phyloP scores from a whole-genome alignment of 2,113 vertebrate species.

The Pardalotus punctatus region DNA sequence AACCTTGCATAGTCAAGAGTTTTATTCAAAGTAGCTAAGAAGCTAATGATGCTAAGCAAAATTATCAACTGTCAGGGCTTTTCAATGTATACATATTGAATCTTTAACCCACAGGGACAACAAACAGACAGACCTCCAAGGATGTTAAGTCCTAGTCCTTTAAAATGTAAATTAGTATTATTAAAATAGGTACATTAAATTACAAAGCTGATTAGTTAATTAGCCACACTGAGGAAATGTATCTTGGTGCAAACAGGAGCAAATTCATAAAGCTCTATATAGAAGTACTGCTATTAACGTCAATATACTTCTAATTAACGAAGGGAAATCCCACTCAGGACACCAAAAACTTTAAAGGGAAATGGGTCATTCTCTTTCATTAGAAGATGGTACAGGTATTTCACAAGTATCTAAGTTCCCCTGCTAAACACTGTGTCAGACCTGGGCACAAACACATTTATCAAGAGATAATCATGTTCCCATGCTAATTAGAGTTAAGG shows the following conservation, averaged over 20 bases:
- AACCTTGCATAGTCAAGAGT: background rate
- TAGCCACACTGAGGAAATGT: background rate
- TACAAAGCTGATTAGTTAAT: background rate
- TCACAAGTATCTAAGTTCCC: background rate
- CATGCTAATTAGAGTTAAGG: background rate
- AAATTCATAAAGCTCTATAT: background rate
- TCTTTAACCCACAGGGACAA: background rate
- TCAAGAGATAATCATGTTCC: background rate
- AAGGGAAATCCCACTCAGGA: background rate
- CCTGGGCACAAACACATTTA: background rate
- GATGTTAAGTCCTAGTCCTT: background rate
- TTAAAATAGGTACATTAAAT: background rate
- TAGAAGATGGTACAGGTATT: background rate
- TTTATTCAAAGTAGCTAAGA: background rate
- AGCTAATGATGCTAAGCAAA: background rate
- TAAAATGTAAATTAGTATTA: background rate
- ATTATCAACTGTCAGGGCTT: background rate
- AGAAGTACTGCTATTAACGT: background rate
- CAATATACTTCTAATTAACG: background rate
- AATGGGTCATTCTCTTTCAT: background rate
- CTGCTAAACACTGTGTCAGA: background rate
- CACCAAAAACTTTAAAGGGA: background rate
- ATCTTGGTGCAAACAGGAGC: background rate
- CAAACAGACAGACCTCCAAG: background rate
- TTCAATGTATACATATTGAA: background rate